phyloP scores from a whole-genome alignment of 2,113 vertebrate species.

The Dendropsophus ebraccatus region DNA sequence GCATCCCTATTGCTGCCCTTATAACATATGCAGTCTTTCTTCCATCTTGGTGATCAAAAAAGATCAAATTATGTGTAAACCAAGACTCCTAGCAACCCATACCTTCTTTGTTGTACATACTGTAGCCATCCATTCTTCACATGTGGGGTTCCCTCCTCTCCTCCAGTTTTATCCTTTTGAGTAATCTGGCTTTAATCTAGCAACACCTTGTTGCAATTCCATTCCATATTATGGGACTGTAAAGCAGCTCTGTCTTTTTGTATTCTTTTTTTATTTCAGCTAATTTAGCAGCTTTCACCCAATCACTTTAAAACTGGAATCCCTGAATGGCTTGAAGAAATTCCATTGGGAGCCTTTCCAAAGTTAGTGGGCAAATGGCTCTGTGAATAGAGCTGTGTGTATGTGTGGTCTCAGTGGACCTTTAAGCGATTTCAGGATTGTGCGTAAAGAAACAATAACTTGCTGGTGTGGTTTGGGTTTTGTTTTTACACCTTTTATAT shows the following conservation, averaged over 20 bases:
- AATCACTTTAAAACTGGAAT: background rate
- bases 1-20: too few relatives aligned
- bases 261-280: background rate
- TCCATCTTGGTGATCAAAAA: too few relatives aligned
- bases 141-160: background rate
- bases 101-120: background rate
- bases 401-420: background rate
- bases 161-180: background rate
- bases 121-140: background rate
- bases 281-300: conserved; percentile 26
- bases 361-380: background rate
- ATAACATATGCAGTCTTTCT: too few relatives aligned
- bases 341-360: background rate
- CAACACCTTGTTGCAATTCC: conserved; percentile 28
- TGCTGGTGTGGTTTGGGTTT: background rate
- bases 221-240: background rate
- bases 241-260: background rate
- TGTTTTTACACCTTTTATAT: background rate
- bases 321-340: background rate
- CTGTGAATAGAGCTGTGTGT: conserved; percentile 13
- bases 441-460: background rate
- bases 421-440: background rate
- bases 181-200: conserved; percentile 34
- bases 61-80: background rate
- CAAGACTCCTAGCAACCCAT: background rate